Evolutionary conservation across 2,888 invertebrate species (phyloP).

Genomic region (Dicycla oo): DNA sequence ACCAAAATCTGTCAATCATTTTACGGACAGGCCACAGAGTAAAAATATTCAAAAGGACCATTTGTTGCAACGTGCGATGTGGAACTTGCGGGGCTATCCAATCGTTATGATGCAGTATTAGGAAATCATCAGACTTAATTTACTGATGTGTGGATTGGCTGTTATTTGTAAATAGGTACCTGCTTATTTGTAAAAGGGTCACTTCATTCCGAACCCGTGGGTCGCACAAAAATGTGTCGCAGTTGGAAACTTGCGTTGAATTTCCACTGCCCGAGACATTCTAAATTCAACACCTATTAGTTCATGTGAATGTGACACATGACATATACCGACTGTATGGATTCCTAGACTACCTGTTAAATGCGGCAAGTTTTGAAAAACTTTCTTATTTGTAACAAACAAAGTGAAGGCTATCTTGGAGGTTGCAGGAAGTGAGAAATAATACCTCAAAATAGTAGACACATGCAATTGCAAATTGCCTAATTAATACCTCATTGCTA

Average conservation of each 20-base stretch:
- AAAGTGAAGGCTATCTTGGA: neutral
- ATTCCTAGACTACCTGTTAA: too few relatives aligned
- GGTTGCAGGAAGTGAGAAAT: neutral
- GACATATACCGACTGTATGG: too few relatives aligned
- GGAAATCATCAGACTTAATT: neutral
- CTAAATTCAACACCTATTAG: neutral
- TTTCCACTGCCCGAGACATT: too few relatives aligned
- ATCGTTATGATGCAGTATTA: neutral
- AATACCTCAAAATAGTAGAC: neutral
- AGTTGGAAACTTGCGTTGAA: neutral
- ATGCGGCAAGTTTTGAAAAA: too few relatives aligned
- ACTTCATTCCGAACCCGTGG: neutral
- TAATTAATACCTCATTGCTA: neutral
- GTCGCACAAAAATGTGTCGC: neutral
- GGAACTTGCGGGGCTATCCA: too few relatives aligned
- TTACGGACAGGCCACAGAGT: conserved; percentile 36
- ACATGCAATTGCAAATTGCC: neutral
- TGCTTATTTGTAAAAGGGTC: neutral
- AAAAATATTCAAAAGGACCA: conserved; percentile 12
- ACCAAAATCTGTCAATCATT: conserved; percentile 85
- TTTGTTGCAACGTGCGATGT: neutral
- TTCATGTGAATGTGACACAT: neutral
- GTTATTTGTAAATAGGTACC: neutral
- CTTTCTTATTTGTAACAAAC: too few relatives aligned
- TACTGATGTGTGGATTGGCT: neutral